These are phyloP conservation scores for Leptinotarsa defecta DNA, from an alignment of 1,140 invertebrate species.

Conservation along the genomic window DNA sequence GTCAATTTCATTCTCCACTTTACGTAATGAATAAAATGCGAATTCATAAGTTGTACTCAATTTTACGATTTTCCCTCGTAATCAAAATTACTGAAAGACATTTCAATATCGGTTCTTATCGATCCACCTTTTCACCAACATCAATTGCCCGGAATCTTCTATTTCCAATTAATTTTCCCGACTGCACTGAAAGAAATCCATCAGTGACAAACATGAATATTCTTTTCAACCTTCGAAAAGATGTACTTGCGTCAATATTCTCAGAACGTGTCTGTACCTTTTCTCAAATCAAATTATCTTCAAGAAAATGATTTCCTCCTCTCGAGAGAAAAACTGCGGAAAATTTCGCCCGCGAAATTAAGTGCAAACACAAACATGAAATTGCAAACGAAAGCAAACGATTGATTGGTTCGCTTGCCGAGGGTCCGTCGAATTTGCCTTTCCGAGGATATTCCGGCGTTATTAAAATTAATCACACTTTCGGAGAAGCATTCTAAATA, in stretches of 20 bases:
- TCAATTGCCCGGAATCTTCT: too few relatives aligned
- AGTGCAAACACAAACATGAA: constrained; percentile 4
- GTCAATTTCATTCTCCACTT: too few relatives aligned
- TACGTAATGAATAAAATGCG: too few relatives aligned
- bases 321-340: background rate
- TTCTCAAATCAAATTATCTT: constrained; percentile 4
- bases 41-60: too few relatives aligned
- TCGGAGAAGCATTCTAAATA: background rate
- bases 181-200: too few relatives aligned
- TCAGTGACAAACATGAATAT: too few relatives aligned
- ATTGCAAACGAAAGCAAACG: background rate
- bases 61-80: too few relatives aligned
- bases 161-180: too few relatives aligned
- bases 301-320: background rate
- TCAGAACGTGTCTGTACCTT: background rate
- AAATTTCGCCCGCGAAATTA: background rate
- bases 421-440: background rate
- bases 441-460: background rate
- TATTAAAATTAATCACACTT: background rate
- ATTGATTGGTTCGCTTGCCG: background rate
- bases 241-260: background rate
- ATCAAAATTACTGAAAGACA: too few relatives aligned
- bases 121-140: too few relatives aligned
- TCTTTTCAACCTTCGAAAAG: background rate
- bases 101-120: too few relatives aligned